Percentiles rank a stretch among this genome's conserved stretches.
Conservation (phyloP, 1,140 invertebrate species). For the Drosophila punjabiensis region DNA sequence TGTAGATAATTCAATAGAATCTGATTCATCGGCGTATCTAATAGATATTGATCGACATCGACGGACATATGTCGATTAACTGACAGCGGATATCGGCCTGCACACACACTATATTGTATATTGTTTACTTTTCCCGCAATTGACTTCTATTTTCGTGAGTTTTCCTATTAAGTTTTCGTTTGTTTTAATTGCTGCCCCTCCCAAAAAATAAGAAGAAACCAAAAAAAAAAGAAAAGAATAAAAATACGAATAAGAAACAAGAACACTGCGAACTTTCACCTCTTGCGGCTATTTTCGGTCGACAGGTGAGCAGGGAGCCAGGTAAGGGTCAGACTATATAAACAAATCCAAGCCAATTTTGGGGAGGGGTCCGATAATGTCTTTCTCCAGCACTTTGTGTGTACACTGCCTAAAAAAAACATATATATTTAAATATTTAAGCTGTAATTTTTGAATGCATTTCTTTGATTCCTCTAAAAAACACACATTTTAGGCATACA, state of each 20-base stretch:
- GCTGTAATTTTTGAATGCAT: too few relatives aligned
- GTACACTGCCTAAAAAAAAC: constrained; percentile 1
- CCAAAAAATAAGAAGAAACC: neutral
- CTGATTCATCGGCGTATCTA: constrained; percentile 29
- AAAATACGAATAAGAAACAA: neutral
- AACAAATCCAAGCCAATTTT: constrained; percentile 38
- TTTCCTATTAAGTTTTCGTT: constrained; percentile 37
- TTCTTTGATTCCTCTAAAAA: neutral
- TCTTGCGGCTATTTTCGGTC: constrained; percentile 28
- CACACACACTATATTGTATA: neutral
- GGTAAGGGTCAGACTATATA: constrained; percentile 38
- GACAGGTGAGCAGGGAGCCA: constrained; percentile 6
- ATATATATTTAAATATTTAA: neutral
- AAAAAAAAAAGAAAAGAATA: neutral
- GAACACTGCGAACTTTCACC: constrained; percentile 19
- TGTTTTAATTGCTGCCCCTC: constrained; percentile 42
- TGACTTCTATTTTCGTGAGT: constrained; percentile 41
- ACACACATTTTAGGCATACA: neutral
- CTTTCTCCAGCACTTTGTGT: neutral
- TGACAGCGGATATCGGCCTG: constrained; percentile 29
- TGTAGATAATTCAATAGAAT: neutral
- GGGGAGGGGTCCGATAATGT: constrained; percentile 9
- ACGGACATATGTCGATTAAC: constrained; percentile 26
- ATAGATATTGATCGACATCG: constrained; percentile 30
- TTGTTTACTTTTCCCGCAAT: constrained; percentile 38